These are phyloP conservation scores for Myotis myotis DNA, from an alignment of 2,797 vertebrate genomes.

Conservation along the genomic window DNA sequence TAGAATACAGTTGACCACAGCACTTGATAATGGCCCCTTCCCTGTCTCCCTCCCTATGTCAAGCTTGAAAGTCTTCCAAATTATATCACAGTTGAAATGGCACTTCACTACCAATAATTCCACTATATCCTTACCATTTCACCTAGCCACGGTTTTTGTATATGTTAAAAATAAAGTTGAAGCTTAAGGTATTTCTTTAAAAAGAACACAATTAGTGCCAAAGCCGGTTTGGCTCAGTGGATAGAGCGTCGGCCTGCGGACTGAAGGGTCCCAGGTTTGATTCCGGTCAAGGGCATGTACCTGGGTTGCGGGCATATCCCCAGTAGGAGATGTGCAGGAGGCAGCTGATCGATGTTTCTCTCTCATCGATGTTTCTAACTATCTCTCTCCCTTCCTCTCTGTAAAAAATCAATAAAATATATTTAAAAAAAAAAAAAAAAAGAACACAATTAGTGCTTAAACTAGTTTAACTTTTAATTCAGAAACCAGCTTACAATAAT, in stretches of 20 bases:
- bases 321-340: too few species aligned
- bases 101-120: conserved; percentile 46
- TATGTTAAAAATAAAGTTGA: conserved; percentile 58
- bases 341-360: too few species aligned
- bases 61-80: conserved; percentile 57
- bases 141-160: not conserved
- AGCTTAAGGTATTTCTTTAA: conserved; percentile 48
- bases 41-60: not conserved
- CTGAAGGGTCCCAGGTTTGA: too few species aligned
- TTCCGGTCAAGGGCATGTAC: too few species aligned
- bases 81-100: conserved; percentile 51
- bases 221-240: too few species aligned
- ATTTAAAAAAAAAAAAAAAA: too few species aligned
- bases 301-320: too few species aligned
- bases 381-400: too few species aligned
- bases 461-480: conserved; percentile 45
- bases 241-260: too few species aligned
- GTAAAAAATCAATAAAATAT: too few species aligned
- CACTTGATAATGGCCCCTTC: not conserved
- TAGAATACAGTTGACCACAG: not conserved
- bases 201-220: conserved; percentile 22
- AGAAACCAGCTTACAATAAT: conserved; percentile 38
- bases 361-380: too few species aligned
- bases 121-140: conserved; percentile 27
- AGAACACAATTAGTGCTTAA: conserved; percentile 23